These are phyloP conservation scores for Microcaecilia unicolor DNA, from an alignment of 2,797 vertebrate species.

Conservation along the genomic window DNA sequence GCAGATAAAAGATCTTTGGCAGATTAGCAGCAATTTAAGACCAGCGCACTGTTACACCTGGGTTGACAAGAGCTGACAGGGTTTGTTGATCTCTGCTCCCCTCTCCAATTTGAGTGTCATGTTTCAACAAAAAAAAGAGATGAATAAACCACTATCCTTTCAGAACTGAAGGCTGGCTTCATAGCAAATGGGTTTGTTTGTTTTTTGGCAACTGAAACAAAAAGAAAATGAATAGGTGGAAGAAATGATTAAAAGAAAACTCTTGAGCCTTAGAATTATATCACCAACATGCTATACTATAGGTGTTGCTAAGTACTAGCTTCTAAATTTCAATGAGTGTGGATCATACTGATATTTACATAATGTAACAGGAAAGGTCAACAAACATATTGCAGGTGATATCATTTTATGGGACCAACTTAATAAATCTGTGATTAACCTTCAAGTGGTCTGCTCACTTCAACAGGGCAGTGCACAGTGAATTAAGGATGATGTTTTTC, in stretches of 20 bases:
- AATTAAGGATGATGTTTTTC: too few species aligned
- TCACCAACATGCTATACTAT: too few species aligned
- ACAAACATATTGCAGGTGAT: too few species aligned
- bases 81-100: conserved; percentile 60
- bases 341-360: too few species aligned
- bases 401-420: too few species aligned
- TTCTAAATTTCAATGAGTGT: too few species aligned
- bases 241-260: conserved; percentile 35
- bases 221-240: conserved; percentile 20
- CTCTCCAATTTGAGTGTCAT: conserved; percentile 57
- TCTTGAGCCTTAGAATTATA: conserved; percentile 24
- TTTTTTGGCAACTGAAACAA: conserved; percentile 28
- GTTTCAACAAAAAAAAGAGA: conserved; percentile 48
- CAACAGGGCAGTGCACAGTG: too few species aligned
- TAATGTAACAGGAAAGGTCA: too few species aligned
- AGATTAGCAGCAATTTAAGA: conserved; percentile 60
- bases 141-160: conserved; percentile 24
- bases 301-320: too few species aligned
- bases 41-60: conserved; percentile 61
- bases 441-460: too few species aligned
- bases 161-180: conserved; percentile 11
- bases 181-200: conserved; percentile 31
- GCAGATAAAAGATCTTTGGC: conserved; percentile 48
- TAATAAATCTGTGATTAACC: too few species aligned
- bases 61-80: conserved; percentile 62